These are phyloP conservation scores for Tenthredo notha DNA, from an alignment of 2,888 invertebrate species.

Conservation along the genomic window DNA sequence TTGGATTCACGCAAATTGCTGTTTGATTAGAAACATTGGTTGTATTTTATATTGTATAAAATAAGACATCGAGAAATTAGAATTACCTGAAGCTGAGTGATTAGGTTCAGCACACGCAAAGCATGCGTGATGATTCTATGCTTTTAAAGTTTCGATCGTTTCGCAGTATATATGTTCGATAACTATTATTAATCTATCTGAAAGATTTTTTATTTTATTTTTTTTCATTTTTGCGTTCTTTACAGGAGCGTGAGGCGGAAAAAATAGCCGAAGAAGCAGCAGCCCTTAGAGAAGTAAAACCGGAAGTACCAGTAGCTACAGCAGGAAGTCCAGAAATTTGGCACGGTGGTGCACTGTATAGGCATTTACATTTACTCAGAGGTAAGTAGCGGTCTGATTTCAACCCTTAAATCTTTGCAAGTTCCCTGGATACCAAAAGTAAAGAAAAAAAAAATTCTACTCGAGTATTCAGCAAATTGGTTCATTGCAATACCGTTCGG, in stretches of 20 bases:
- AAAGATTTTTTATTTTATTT: neutral
- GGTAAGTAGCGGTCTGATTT: conserved; percentile 61
- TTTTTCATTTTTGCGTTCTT: no score
- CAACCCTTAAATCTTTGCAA: neutral
- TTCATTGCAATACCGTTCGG: neutral
- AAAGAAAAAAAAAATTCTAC: neutral
- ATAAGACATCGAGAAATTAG: neutral
- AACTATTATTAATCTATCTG: neutral
- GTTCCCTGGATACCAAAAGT: neutral
- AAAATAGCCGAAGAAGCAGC: conserved; percentile 73
- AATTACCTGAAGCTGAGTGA: neutral
- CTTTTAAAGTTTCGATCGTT: neutral
- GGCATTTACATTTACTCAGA: conserved; percentile 70
- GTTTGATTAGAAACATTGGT: neutral
- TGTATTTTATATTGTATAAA: neutral
- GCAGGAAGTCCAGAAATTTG: conserved; percentile 72
- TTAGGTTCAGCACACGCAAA: neutral
- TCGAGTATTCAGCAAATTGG: neutral
- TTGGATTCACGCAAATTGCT: neutral
- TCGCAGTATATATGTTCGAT: neutral
- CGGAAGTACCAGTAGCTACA: conserved; percentile 67
- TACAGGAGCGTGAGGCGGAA: conserved; percentile 74
- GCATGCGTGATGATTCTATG: neutral
- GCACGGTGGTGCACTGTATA: conserved; percentile 72
- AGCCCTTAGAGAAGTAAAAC: conserved; percentile 70